Evolutionary conservation across 1,140 invertebrate species (phyloP), one percentile per base, ranked within the genome.

Genomic region (Macrotrachela quadricornifera): DNA sequence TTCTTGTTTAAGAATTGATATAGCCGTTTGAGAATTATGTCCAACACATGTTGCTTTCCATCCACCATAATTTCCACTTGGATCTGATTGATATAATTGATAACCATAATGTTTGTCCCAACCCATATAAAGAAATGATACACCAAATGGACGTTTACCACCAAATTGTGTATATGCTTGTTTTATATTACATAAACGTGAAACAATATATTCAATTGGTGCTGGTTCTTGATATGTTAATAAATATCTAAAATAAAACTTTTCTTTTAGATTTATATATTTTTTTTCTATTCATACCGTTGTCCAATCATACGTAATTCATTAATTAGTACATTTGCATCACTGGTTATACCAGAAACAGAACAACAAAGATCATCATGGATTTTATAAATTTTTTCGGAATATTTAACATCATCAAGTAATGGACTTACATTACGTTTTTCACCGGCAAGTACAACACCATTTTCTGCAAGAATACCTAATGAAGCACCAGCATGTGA

Each of bases 11-110:
- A 99, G 73, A 69, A 86, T 87, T 1, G 91, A 94, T 30, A 97
- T 82, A 21, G 92, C 92, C 58, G 88, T 74, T 67, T 74, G 46
- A 46, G 62, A 90, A 69, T 97, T 97, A 65, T 94, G 95, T 47
- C 94, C 94, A 66, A 99, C 97, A 67, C 92, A 99, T 16, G 94
- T 97, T 1, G 92, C 92, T 71, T 97, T 97, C 92, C 92, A 97
- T 2, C 94, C 94, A 59, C 88, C 85, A 71, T 97, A 99, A 71
- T 99, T 99, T 46, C 94, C 94, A 73, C 88, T 95, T 11, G 94
- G 94, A 74, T 99, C 94, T 30, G 90, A 95, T 63, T 99, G 92
- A 69, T 97, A 99, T 10, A 99, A 71, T 68, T 99, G 94, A 69
- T 88, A 99, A 9, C 91, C 92, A 68, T 95, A 94, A 66, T 96